A percentile compares a stretch with the other conserved stretches of the same genome.
These are phyloP conservation scores for Diplogasteroides magnus DNA, from an alignment of 1,140 invertebrate species.

Conservation along the genomic window DNA sequence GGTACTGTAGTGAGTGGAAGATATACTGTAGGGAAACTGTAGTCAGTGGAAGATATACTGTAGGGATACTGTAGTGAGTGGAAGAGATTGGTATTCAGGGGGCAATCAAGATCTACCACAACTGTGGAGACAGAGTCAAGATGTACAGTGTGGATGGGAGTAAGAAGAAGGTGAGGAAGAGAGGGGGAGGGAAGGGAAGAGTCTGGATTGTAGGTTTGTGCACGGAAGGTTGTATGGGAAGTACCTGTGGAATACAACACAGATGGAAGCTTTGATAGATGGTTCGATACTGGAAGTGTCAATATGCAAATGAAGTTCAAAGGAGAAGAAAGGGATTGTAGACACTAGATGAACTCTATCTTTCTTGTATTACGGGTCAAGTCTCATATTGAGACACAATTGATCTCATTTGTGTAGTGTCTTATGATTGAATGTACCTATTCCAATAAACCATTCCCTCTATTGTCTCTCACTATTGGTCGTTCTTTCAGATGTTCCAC, in stretches of 20 bases:
- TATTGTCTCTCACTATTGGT: too few species aligned
- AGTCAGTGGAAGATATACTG: background rate
- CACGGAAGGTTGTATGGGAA: background rate
- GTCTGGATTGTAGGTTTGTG: background rate
- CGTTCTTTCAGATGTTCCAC: too few species aligned
- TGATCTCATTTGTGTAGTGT: too few species aligned
- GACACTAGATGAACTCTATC: background rate
- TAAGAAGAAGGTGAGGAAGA: background rate
- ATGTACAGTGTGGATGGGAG: background rate
- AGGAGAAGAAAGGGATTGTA: background rate
- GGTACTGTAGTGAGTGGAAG: background rate
- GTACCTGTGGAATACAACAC: background rate
- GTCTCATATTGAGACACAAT: background rate
- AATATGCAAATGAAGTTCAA: background rate
- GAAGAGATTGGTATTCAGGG: background rate
- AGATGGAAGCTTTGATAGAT: background rate
- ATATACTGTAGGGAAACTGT: background rate
- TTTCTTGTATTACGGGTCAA: background rate
- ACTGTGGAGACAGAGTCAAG: background rate
- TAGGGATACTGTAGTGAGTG: too few species aligned
- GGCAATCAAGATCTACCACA: background rate
- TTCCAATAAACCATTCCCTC: background rate
- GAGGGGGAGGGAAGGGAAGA: background rate
- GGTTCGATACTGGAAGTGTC: background rate
- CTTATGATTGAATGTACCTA: too few species aligned